A percentile compares a stretch with the other conserved stretches of the same genome.
Evolutionary conservation across 1,140 invertebrate species (phyloP).

Genomic region (Brevipalpus yothersi): DNA sequence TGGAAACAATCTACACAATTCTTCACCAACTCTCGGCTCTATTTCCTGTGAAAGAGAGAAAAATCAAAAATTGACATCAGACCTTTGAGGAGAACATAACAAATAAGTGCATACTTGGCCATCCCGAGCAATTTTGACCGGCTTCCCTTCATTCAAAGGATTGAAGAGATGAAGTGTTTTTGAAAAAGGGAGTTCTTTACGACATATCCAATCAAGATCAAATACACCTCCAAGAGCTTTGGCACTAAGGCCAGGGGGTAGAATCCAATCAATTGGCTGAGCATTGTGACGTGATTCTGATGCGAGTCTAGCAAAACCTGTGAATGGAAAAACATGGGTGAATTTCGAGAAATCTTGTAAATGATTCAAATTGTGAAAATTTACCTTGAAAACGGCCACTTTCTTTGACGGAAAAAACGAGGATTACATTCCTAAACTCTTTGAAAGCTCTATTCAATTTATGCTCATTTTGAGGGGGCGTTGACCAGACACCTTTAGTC

Average conservation of each 20-base stretch:
- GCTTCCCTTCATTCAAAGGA: conserved; percentile 94
- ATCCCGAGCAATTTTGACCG: conserved; percentile 92
- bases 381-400: conserved; percentile 54
- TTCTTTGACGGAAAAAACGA: conserved; percentile 93
- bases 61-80: background rate
- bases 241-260: conserved; percentile 75
- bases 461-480: conserved; percentile 81
- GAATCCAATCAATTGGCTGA: conserved; percentile 69
- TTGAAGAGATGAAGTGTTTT: conserved; percentile 82
- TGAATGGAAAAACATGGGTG: conserved; percentile 19
- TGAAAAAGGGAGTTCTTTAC: conserved; percentile 71
- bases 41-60: conserved; percentile 41
- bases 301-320: conserved; percentile 67
- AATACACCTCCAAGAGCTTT: conserved; percentile 84
- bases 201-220: conserved; percentile 82
- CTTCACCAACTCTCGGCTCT: conserved; percentile 75
- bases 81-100: background rate
- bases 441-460: conserved; percentile 79
- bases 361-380: background rate
- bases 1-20: conserved; percentile 76
- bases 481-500: conserved; percentile 89
- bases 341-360: background rate
- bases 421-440: conserved; percentile 72
- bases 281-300: conserved; percentile 67
- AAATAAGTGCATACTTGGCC: conserved; percentile 34